Percentiles rank a stretch among this genome's conserved stretches.
These are phyloP conservation scores for Goniozus legneri DNA, from an alignment of 1,140 invertebrate genomes.

Conservation along the genomic window DNA sequence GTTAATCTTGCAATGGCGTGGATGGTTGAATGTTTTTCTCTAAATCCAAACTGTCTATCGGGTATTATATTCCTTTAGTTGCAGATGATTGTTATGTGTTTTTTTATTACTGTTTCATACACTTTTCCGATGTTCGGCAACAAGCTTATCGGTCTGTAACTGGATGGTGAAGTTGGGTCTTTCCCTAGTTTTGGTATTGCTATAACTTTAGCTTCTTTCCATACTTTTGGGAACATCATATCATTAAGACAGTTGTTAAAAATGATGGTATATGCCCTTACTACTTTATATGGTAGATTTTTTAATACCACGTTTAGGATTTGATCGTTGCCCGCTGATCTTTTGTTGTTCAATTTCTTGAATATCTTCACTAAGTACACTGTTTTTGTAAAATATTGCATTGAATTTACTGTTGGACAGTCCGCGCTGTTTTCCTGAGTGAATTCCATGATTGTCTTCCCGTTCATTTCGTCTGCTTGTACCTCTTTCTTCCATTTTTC, in stretches of 20 bases:
- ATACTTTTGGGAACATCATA: slow-evolving; percentile 23
- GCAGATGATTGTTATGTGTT: slow-evolving; percentile 1
- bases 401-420: too few species aligned
- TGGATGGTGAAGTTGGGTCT: slow-evolving; percentile 4
- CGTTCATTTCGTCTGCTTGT: too few species aligned
- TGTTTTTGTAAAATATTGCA: not conserved
- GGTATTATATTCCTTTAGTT: slow-evolving; percentile 18
- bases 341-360: slow-evolving; percentile 3
- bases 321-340: slow-evolving; percentile 5
- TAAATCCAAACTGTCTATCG: slow-evolving; percentile 1
- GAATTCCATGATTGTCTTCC: too few species aligned
- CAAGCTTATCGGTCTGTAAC: slow-evolving; percentile 37
- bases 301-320: slow-evolving; percentile 4
- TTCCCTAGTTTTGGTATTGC: slow-evolving; percentile 25
- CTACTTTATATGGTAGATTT: not conserved
- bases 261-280: not conserved
- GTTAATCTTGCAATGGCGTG: not conserved
- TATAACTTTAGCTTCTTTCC: slow-evolving; percentile 34
- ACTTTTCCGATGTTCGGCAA: slow-evolving; percentile 28
- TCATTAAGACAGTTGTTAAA: slow-evolving; percentile 8
- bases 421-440: too few species aligned
- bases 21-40: not conserved
- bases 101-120: slow-evolving; percentile 21
- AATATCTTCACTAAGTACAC: slow-evolving; percentile 1
- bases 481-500: too few species aligned